Conservation (phyloP, 2,113 vertebrate genomes). For the Tonatia bakeri region DNA sequence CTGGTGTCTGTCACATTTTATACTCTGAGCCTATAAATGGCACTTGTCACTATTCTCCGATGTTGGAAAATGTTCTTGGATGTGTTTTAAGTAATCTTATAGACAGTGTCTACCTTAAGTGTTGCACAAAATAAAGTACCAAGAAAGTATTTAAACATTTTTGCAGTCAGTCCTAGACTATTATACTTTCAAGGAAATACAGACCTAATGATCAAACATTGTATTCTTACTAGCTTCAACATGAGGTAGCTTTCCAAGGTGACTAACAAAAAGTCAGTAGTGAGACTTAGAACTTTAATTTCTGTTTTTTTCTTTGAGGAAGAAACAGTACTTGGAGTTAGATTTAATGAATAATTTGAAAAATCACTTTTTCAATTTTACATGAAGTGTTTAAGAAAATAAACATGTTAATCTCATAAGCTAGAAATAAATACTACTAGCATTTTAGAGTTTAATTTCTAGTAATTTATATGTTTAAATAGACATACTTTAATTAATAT, state of each 20-base stretch:
- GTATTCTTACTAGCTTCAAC: background rate
- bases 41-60: background rate
- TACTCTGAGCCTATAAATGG: background rate
- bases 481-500: background rate
- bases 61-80: background rate
- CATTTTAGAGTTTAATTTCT: background rate
- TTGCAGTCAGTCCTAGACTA: background rate
- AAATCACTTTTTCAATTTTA: background rate
- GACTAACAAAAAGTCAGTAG: background rate
- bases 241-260: background rate
- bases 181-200: background rate
- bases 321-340: background rate
- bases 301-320: background rate
- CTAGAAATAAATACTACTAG: background rate
- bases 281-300: background rate
- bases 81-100: slow-evolving; percentile 27
- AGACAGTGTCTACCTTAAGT: background rate
- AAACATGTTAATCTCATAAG: background rate
- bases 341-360: background rate
- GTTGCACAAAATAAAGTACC: background rate
- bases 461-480: background rate
- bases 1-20: background rate
- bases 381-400: slow-evolving; percentile 17
- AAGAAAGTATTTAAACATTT: background rate
- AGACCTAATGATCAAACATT: background rate